These are phyloP conservation scores for Psylliodes chrysocephalus DNA, from an alignment of 2,888 invertebrate genomes.

Conservation along the genomic window DNA sequence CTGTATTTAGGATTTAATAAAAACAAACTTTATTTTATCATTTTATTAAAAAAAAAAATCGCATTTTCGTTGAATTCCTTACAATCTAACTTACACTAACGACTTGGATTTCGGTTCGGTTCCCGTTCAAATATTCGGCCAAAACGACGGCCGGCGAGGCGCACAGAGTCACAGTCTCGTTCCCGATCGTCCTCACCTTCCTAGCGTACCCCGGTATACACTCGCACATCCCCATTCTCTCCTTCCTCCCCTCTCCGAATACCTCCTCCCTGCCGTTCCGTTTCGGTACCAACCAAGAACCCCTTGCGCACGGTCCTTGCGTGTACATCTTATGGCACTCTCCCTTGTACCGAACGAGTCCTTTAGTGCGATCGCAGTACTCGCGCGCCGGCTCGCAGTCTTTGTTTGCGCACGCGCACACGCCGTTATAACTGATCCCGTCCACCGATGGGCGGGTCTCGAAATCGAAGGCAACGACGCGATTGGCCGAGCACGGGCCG, in stretches of 20 bases:
- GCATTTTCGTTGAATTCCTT: background rate
- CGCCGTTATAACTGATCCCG: slow-evolving; percentile 84
- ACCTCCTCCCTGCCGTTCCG: slow-evolving; percentile 57
- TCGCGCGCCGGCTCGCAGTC: slow-evolving; percentile 43
- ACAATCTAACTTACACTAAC: slow-evolving; percentile 11
- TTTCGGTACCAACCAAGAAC: slow-evolving; percentile 75
- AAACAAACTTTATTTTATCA: background rate
- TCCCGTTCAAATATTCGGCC: slow-evolving; percentile 73
- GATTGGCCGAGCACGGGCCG: slow-evolving; percentile 79
- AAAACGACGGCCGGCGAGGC: slow-evolving; percentile 72
- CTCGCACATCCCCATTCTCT: slow-evolving; percentile 63
- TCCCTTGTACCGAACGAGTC: slow-evolving; percentile 73
- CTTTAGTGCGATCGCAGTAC: slow-evolving; percentile 59
- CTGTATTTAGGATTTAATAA: no score
- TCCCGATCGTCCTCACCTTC: slow-evolving; percentile 59
- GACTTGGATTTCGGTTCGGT: slow-evolving; percentile 49
- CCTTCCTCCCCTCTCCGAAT: slow-evolving; percentile 43
- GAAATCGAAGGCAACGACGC: slow-evolving; percentile 84
- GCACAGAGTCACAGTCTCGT: slow-evolving; percentile 64
- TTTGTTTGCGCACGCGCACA: slow-evolving; percentile 73
- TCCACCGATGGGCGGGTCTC: slow-evolving; percentile 81
- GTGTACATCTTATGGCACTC: slow-evolving; percentile 82
- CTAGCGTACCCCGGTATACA: slow-evolving; percentile 75
- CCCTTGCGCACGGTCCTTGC: slow-evolving; percentile 79
- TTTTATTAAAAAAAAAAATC: slow-evolving; percentile 21